A percentile compares a stretch with the other conserved stretches of the same genome.
phyloP scores from a whole-genome alignment of 2,888 invertebrate genomes.

The Aelia acuminata region DNA sequence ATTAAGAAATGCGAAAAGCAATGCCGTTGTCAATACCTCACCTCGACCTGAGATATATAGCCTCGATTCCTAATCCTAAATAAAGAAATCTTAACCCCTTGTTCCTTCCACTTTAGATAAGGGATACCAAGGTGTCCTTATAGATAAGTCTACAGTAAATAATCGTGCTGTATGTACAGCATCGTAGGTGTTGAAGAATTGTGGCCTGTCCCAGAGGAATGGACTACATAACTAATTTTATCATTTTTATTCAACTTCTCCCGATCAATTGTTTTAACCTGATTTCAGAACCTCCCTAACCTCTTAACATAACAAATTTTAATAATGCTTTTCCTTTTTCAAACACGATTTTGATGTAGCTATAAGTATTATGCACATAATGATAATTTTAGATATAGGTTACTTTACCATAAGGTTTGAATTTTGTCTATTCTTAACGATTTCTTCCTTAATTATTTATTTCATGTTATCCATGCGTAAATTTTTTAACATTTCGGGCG shows the following conservation, averaged over 20 bases:
- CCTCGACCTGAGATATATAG: not conserved
- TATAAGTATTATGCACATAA: no score
- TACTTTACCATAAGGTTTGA: no score
- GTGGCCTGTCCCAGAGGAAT: not conserved
- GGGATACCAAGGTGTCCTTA: conserved; percentile 10
- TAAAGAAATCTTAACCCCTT: conserved; percentile 33
- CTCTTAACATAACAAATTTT: no score
- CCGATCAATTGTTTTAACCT: not conserved
- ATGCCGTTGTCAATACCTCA: not conserved
- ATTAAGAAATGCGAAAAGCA: not conserved
- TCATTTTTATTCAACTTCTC: not conserved
- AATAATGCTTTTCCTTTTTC: no score
- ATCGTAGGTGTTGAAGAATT: conserved; percentile 19
- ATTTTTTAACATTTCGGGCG: no score
- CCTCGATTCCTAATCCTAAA: not conserved
- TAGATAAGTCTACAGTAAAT: conserved; percentile 9
- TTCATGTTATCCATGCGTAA: no score
- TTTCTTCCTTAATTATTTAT: no score
- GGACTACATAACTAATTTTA: not conserved
- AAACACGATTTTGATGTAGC: no score
- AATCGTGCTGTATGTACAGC: not conserved
- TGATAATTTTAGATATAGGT: no score
- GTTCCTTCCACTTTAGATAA: conserved; percentile 38
- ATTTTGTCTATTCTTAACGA: no score
- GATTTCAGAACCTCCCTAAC: not conserved